Evolutionary conservation across 2,797 vertebrate species (phyloP).

Genomic region (Valencia hispanica): DNA sequence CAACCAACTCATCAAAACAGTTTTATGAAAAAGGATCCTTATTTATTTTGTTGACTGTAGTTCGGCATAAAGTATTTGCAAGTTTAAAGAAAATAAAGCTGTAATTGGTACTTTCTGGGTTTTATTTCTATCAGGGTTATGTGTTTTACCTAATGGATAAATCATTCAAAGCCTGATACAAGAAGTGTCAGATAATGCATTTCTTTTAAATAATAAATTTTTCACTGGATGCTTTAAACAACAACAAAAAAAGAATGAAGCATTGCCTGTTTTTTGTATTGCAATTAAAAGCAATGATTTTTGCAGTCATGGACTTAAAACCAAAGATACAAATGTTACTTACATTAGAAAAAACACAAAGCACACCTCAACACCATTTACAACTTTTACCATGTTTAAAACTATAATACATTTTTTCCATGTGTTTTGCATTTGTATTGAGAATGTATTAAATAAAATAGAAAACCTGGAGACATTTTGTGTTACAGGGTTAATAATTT

Average conservation of each 20-base stretch:
- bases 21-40: conserved; percentile 1
- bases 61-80: neutral
- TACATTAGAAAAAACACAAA: neutral
- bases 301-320: neutral
- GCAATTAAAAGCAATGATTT: neutral
- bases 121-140: conserved; percentile 30
- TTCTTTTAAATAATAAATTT: neutral
- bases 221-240: neutral
- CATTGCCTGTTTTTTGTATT: neutral
- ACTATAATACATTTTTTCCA: neutral
- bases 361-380: neutral
- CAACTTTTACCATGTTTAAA: neutral
- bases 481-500: conserved; percentile 23
- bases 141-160: conserved; percentile 35
- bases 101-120: conserved; percentile 35
- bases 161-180: conserved; percentile 8
- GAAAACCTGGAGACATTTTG: neutral
- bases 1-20: conserved; percentile 15
- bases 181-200: neutral
- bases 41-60: neutral
- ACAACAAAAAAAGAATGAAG: neutral
- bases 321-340: neutral
- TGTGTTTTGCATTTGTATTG: neutral
- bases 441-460: neutral
- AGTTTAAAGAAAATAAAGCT: neutral